Evolutionary conservation across 2,888 invertebrate species (phyloP), one percentile per base, ranked within the genome.

Genomic region (Macrophya annulata): DNA sequence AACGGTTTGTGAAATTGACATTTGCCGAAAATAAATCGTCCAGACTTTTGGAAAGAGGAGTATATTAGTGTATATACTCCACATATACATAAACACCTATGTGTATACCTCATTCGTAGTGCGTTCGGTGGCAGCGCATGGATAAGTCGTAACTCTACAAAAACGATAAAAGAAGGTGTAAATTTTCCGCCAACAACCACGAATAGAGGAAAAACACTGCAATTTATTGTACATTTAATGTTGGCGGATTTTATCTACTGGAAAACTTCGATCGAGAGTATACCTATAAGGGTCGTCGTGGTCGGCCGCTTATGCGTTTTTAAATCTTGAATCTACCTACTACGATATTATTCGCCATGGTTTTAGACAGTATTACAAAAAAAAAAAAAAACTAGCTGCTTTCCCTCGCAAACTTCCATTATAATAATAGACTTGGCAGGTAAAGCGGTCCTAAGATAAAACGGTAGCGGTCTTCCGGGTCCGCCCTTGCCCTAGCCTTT

Each of bases 401-500:
- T 40, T 48, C 51, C 40, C 83, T 25, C 83, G 37, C 48, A 68
- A 71, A 71, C 83, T 31, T 83, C 48, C 83, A 83, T 83, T 83
- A 83, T 83, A 83, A 83, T 83, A 83, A 83, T 83, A 83, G 83
- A 83, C 83, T 68, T 83, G 48, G 68, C 83, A 83, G 83, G 83
- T 83, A 83, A 83, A 83, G 83, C 83, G 83, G 65, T 48, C 68
- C 83, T 45, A 48, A 83, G 83, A 83, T 83, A 65, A 83, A 83
- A 83, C 83, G 83, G 83, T 37, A 25, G 17, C 45, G 68, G 68
- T 71, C 68, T 83, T 83, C 83, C 83, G 83, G 83, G 83, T 45
- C 45, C 17, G 83, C 48, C 83, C 68, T 82, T 40, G 79, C 59
- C 37, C 37, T 62, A 59, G 65, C 59, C 62, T 37, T 81, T 31